Evolutionary conservation across 30 jellyfish, hydroid and myxozoan genomes (phyloP), one percentile per base, ranked within the genome.

Genomic region (Mastigias papua): DNA sequence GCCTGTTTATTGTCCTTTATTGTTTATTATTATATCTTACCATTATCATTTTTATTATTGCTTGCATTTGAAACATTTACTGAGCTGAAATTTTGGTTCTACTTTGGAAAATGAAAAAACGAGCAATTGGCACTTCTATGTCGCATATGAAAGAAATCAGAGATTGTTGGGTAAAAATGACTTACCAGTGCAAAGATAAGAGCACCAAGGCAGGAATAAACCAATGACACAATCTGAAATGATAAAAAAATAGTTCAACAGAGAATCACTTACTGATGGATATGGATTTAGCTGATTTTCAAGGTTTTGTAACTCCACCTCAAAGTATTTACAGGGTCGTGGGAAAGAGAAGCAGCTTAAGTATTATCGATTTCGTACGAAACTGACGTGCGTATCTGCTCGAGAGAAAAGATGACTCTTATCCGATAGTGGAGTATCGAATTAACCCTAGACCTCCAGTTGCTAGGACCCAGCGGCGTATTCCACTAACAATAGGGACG

Each of bases 131-230:
- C n/a, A n/a, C n/a, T n/a, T n/a, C n/a, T n/a, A n/a, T n/a, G n/a
- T n/a, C n/a, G n/a, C n/a, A n/a, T n/a, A n/a, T n/a, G n/a, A n/a
- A n/a, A n/a, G n/a, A n/a, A n/a, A n/a, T n/a, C n/a, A n/a, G n/a
- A n/a, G n/a, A n/a, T n/a, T 37, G 21, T 7, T 30, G 46, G 13
- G 7, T 25, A 13, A 4, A 9, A 75, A 27, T 3, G 42, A 63
- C 98, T 84, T 87, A 96, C 99, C 98, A 96, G 42, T 8, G 98
- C 99, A 64, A 96, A 96, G 80, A 96, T 81, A 30, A 96, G 80
- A 13, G 99, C 99, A 6, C 99, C 99, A 76, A 96, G 97, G 85
- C 99, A 96, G 49, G 99, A 97, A 72, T 96, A 96, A 37, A 96
- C 89, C 85, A 96, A 88, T 62, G 95, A 91, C 92, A 96, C 83